Evolutionary conservation across 1,140 invertebrate genomes (phyloP), one percentile per base, ranked within the genome.

Genomic region (Manduca sexta): DNA sequence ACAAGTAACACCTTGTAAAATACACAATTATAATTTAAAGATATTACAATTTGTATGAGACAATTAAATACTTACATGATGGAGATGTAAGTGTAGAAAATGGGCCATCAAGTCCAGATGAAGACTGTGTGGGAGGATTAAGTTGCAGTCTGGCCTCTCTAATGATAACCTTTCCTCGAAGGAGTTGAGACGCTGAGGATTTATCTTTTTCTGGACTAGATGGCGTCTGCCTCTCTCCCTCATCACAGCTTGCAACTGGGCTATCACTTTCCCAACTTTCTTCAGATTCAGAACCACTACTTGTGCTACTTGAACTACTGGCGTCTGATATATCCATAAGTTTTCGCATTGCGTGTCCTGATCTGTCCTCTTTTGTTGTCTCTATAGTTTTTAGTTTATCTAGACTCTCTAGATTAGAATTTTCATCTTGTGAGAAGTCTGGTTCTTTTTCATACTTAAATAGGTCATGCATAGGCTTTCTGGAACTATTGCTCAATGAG

Each of bases 131-230:
- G 65, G 90, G 85, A 55, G 87, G 85, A 63, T 90, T 89, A 54
- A 93, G 64, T 60, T 93, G 92, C 49, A 93, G 74, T 58, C 91
- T 87, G 5, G 92, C 91, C 74, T 93, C 91, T 47, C 91, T 86
- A 35, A 92, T 87, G 41, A 93, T 90, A n/a, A 92, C 89, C 71
- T 91, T 91, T 1, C 90, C 89, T 56, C 89, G 88, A 21, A 88
- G 83, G 21, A 90, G 66, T 52, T 86, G 82, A 26, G 86, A 85
- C 40, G 87, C 65, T 70, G 83, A 33, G 64, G 86, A 56, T 72
- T 87, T 74, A 71, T 88, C 68, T 81, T 87, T 72, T 85, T 85
- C 82, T 29, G 76, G 82, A 59, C 80, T 85, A 17, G 61, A 49
- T 43, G 66, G 62, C 4, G 68, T 54, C 33, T 70, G 66, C 11